Conservation (phyloP, 2,113 vertebrate genomes). For the Spilogale gracilis region DNA sequence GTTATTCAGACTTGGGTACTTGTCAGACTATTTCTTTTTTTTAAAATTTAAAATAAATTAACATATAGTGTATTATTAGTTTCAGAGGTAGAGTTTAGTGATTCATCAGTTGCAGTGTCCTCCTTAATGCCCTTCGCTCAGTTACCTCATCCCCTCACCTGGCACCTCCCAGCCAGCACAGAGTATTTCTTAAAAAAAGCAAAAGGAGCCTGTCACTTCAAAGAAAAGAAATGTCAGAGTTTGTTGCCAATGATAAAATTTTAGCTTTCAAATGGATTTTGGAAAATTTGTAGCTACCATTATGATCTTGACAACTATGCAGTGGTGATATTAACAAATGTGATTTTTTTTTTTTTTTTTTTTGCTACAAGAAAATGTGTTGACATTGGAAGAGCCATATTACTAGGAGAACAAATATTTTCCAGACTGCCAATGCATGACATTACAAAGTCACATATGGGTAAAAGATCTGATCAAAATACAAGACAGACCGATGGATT, state of each 20-base stretch:
- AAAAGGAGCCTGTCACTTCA: background rate
- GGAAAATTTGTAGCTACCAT: background rate
- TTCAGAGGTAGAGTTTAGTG: background rate
- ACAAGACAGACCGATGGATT: background rate
- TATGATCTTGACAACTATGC: background rate
- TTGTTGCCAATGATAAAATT: background rate
- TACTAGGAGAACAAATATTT: background rate
- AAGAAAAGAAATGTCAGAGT: background rate
- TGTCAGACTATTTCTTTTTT: background rate
- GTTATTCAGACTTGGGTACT: background rate
- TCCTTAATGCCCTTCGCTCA: background rate
- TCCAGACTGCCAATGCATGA: background rate
- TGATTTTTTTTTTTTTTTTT: background rate
- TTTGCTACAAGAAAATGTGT: background rate
- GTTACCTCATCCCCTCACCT: background rate
- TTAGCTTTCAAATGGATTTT: slow-evolving; percentile 23
- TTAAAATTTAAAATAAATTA: background rate
- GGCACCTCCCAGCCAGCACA: background rate
- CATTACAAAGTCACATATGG: background rate
- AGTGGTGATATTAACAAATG: background rate
- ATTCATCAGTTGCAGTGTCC: background rate
- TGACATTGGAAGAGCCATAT: background rate
- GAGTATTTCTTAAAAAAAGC: background rate
- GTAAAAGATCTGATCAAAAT: slow-evolving; percentile 24
- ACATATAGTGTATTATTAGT: background rate